Evolutionary conservation across 2,797 vertebrate species (phyloP).

Genomic region (Acrossocheilus fasciatus): DNA sequence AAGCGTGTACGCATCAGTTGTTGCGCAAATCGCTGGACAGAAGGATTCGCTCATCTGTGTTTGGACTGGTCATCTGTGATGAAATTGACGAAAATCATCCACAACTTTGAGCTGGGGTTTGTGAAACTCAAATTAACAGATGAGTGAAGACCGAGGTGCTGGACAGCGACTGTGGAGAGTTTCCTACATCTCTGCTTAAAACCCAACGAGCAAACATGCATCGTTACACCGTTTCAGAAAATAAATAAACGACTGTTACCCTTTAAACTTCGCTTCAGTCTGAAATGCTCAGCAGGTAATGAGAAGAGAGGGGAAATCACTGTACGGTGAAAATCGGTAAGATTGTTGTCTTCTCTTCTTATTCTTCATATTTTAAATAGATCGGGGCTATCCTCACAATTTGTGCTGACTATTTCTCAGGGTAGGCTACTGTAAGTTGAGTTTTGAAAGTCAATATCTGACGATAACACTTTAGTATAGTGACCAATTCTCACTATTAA

Average conservation of each 20-base stretch:
- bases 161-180: conserved; percentile 72
- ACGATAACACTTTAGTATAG: background rate
- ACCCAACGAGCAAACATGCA: conserved; percentile 37
- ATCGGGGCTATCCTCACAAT: background rate
- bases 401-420: background rate
- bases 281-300: conserved; percentile 65
- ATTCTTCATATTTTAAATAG: conserved; percentile 60
- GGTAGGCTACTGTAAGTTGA: background rate
- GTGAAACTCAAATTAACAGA: conserved; percentile 70
- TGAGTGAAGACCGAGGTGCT: conserved; percentile 70
- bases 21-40: background rate
- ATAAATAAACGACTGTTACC: conserved; percentile 29
- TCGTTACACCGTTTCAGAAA: conserved; percentile 3
- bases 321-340: conserved; percentile 53
- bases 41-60: background rate
- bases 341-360: conserved; percentile 61
- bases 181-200: conserved; percentile 63
- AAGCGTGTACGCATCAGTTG: background rate
- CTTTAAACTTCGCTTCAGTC: conserved; percentile 65
- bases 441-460: background rate
- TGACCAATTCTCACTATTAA: background rate
- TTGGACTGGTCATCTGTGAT: background rate
- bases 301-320: conserved; percentile 68
- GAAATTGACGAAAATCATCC: conserved; percentile 50
- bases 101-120: conserved; percentile 71